Base-by-base conservation (phyloP, 2,888 invertebrate species). In the Trachelus troglodyta region DNA sequence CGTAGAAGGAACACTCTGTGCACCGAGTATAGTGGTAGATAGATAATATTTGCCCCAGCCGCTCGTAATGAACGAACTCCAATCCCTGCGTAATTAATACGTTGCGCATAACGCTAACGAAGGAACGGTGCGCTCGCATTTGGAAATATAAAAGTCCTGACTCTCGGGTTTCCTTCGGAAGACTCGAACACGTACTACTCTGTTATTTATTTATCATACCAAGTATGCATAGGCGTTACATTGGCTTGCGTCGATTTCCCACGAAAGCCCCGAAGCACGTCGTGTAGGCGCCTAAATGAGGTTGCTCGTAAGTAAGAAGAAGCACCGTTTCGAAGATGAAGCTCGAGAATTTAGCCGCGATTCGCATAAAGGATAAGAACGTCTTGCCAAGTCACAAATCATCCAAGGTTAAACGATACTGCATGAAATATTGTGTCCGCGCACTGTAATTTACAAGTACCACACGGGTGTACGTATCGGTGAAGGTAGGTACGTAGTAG, bases 341-440 rank as follows among this genome's bases (percentile, higher is more conserved):
- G 71, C 71, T 15, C 12, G 71, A 71, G 31, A 34, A 34, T 71
- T 71, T 71, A 15, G 71, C 34, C 30, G 31, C 31, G 31, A 71
- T 30, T 71, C 71, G 15, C 31, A 33, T 33, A 15, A 0, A 12
- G n/a, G 71, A 71, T 71, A 71, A 34, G 71, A 71, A 12, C 71
- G 71, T 31, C 31, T 71, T 15, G 34, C 71, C 40, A 77, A 73
- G 81, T 79, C 75, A 79, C 80, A 81, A 81, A 81, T 81, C 81
- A 81, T 77, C 75, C 37, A 30, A 35, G 73, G 77, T 80, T 81
- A 80, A 79, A 81, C 80, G 76, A 81, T 79, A 75, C 73, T 74
- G 31, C 40, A 75, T 81, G 80, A 81, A 81, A 80, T 81, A 81
- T 81, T 76, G 79, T 75, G 77, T 76, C 75, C 75, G 78, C 75